phyloP scores from a whole-genome alignment of 2,888 invertebrate genomes.

The Diarsia rubi region DNA sequence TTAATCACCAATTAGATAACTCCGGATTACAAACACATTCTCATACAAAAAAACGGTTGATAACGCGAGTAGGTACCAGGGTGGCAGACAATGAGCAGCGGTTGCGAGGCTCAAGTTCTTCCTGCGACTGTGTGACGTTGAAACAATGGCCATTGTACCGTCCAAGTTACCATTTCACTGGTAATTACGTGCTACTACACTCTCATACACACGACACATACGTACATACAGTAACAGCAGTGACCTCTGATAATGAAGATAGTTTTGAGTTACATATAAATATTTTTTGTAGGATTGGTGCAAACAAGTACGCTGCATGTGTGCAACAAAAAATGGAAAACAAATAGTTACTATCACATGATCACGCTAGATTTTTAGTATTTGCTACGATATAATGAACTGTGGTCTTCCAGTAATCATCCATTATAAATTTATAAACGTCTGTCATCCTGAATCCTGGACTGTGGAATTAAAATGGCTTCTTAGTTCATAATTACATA shows the following conservation, averaged over 20 bases:
- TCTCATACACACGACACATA: conserved; percentile 56
- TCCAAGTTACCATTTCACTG: conserved; percentile 84
- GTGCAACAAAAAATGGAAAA: neutral
- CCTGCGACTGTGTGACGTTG: conserved; percentile 70
- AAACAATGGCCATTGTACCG: conserved; percentile 85
- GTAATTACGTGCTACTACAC: conserved; percentile 74
- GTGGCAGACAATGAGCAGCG: conserved; percentile 79
- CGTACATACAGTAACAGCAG: conserved; percentile 40
- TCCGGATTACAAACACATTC: conserved; percentile 56
- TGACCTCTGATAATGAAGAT: conserved; percentile 51
- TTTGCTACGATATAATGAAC: neutral
- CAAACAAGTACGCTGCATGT: neutral
- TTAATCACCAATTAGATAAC: conserved; percentile 48
- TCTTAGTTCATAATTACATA: neutral
- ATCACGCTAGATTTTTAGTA: neutral
- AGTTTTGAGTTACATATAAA: conserved; percentile 29
- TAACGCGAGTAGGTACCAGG: conserved; percentile 71
- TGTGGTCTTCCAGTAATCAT: neutral
- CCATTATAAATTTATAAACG: too few species aligned
- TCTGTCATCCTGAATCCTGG: neutral
- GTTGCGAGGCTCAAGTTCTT: conserved; percentile 65
- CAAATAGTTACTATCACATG: neutral
- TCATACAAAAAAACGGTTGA: conserved; percentile 48
- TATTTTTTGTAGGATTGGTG: conserved; percentile 13
- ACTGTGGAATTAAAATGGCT: neutral